Base-by-base conservation (phyloP, 2,113 vertebrate genomes). In the Ceyx cyanopectus region DNA sequence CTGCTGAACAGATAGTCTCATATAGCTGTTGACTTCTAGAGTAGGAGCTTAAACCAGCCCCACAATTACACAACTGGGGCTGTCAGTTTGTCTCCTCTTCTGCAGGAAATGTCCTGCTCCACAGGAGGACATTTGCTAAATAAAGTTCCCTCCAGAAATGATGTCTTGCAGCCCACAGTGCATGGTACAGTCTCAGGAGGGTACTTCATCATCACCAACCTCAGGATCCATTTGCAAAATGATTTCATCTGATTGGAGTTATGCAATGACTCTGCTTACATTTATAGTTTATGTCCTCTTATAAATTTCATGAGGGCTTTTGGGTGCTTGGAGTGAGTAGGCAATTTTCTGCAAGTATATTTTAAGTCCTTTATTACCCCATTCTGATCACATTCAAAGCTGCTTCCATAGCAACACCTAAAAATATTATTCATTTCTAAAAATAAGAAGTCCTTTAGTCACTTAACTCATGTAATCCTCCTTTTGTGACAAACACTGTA, bases 371-470 rank as follows among this genome's bases (percentile, higher is more conserved):
- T 5, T 29, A 23, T 85, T 90, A 85, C 29, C 20, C 50, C 21
- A 65, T 72, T 88, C 66, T 75, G 53, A 60, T 88, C 62, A 45
- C 12, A 9, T 66, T 94, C 84, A 66, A 94, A 92, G 78, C 67
- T 79, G 92, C 78, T 94, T 91, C 95, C 91, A 93, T 95, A 81
- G 94, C 81, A 93, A 94, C 86, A 82, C 30, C 84, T 92, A 87
- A 91, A 96, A 95, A 92, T 92, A 92, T 63, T 77, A 61, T 60
- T 95, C 32, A 66, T 75, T 87, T 85, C 81, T 93, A 87, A 96
- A 94, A 93, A 80, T 94, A 95, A 90, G 24, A 66, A 73, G 32
- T 40, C 11, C 4, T 75, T 92, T 62, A 66, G 41, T 69, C 0
- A 0, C 54, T 73, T 66, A 46, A 80, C 24, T 68, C 66, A 62